Base-by-base conservation (phyloP, 2,113 vertebrate species). In the Mystacornis crossleyi region DNA sequence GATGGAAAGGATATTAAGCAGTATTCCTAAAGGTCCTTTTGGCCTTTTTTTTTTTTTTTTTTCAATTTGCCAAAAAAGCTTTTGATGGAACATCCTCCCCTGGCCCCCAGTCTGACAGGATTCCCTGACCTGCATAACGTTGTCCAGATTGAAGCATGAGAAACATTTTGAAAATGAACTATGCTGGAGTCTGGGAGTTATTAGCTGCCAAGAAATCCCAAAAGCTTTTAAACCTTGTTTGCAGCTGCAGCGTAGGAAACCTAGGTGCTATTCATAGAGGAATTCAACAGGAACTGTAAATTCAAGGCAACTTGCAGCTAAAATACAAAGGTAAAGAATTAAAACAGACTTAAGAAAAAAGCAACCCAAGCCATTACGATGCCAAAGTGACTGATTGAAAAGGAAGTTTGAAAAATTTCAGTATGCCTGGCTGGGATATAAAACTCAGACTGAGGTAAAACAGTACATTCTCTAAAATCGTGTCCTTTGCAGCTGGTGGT, bases 201-300 rank as follows among this genome's bases (percentile, higher is more conserved):
- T 94, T 96, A 96, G 67, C 89, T 64, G 58, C 36, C 96, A 61
- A 91, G 84, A 95, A 83, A 86, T 85, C 93, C 90, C 78, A 66
- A 89, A 79, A 17, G 54, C 91, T 93, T 93, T 72, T 90, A 94
- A 90, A 84, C 53, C 64, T 95, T 65, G 92, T 93, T 94, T 69
- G 57, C 96, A 97, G 96, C 97, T 96, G 97, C 80, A 80, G 62
- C 51, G 43, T 86, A 89, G 80, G 96, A 91, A 89, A 74, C 75
- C 94, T 84, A 97, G 95, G 95, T 94, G 95, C 60, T 94, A 53
- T 33, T 91, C 90, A 82, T 65, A 75, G 87, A 94, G 67, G 92
- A 94, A 96, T 93, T 82, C 67, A 38, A 29, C 86, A 95, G 95
- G 94, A 96, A 96, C 93, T 94, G 95, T 97, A 96, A 96, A 96